These are phyloP conservation scores for Ptilorrhoa leucosticta DNA, from an alignment of 2,113 vertebrate genomes.

Conservation along the genomic window DNA sequence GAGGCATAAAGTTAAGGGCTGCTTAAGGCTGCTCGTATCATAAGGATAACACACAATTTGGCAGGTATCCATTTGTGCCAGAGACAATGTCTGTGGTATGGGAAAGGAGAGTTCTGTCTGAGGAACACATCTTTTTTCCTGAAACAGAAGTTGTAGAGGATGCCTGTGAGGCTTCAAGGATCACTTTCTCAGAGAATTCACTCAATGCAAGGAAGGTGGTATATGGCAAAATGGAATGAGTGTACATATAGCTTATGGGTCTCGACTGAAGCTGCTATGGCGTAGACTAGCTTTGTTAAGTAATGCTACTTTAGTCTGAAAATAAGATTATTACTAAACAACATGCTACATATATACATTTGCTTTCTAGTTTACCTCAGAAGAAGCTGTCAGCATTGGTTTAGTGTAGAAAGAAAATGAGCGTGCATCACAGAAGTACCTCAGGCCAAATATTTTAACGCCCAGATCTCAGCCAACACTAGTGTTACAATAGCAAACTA, in stretches of 20 bases:
- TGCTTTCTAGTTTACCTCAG: neutral
- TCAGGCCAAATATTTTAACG: neutral
- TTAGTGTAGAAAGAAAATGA: neutral
- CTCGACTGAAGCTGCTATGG: neutral
- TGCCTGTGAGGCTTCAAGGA: neutral
- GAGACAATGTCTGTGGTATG: neutral
- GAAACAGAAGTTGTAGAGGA: neutral
- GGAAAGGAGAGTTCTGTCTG: neutral
- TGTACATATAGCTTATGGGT: rapidly evolving
- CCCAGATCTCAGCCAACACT: neutral
- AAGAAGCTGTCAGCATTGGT: neutral
- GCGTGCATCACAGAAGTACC: neutral
- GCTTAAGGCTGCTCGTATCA: neutral
- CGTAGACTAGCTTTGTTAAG: neutral
- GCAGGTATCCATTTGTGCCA: neutral
- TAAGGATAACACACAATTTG: neutral
- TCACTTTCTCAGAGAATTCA: neutral
- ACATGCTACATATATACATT: neutral
- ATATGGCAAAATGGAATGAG: neutral
- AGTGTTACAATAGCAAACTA: neutral
- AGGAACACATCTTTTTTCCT: neutral
- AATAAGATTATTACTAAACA: neutral
- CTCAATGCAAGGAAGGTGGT: neutral
- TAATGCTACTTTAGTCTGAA: neutral
- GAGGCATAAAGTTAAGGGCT: neutral